Base-by-base conservation (phyloP, 2,797 vertebrate genomes). In the Ctenopoma multispine region DNA sequence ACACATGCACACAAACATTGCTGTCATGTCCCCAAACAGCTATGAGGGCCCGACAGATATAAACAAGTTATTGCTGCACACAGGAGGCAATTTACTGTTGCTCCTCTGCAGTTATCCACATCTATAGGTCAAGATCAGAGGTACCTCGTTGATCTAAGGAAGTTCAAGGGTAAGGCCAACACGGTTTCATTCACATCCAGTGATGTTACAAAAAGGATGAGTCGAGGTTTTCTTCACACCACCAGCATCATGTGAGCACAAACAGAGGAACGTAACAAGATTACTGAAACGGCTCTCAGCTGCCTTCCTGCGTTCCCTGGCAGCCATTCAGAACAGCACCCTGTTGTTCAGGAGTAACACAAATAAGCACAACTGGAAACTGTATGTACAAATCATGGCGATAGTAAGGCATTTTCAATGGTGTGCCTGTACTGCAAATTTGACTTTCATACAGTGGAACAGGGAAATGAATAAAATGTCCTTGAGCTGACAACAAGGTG, bases 81-180 rank as follows among this genome's bases (percentile, higher is more conserved):
- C n/a, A 18, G 74, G 78, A 89, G 68, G 63, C 76, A 84, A 88
- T 91, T 88, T 90, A 79, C 82, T 72, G 70, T 77, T 57, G 65
- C 67, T 81, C 76, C 27, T 60, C 55, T 74, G 80, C 70, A 79
- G 78, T 82, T 87, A 77, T 68, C 65, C 54, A 46, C 71, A 70
- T 79, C 69, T 63, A n/a, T 20, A 69, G 83, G 86, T 85, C 77
- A 82, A 67, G 60, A 85, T 83, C 75, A 81, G 75, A 67, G 80
- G 58, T 51, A 64, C 36, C 70, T 59, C 3, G 55, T 71, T 83
- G 80, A 88, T 81, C 64, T 75, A 63, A 59, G 73, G 36, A 36
- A 62, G 80, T 84, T 29, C 57, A 85, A 69, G 78, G 77, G 84
- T 80, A 68, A 81, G 63, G 59, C 53, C 21, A 3, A 43, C 31